Conservation (phyloP, 2,113 vertebrate genomes). For the Cervus canadensis region DNA sequence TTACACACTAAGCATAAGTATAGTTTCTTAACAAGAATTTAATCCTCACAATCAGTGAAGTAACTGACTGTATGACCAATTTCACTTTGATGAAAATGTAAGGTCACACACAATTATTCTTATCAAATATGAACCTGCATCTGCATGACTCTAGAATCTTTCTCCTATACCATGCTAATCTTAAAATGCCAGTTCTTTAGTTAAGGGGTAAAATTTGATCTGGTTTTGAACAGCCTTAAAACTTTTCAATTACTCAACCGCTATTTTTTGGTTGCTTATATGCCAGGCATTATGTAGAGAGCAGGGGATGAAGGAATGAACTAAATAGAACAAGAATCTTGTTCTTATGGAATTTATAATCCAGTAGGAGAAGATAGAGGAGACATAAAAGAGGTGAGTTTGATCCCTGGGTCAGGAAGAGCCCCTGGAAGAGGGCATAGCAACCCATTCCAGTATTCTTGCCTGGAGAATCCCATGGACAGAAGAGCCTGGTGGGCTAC, state of each 20-base stretch:
- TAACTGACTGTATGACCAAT: neutral
- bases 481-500: neutral
- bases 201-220: neutral
- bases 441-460: neutral
- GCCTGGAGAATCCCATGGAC: neutral
- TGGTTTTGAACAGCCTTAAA: neutral
- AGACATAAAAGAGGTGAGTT: neutral
- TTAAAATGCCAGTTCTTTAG: neutral
- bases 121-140: slow-evolving; percentile 2
- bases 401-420: neutral
- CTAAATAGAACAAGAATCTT: neutral
- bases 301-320: neutral
- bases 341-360: neutral
- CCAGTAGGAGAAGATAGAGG: neutral
- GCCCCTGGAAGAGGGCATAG: neutral
- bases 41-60: neutral
- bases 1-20: neutral
- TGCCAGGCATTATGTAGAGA: neutral
- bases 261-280: neutral
- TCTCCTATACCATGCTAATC: neutral
- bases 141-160: neutral
- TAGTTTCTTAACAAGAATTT: slow-evolving; percentile 23
- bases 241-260: neutral
- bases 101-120: neutral
- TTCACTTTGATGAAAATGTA: neutral